Percentiles rank a stretch among this genome's conserved stretches.
phyloP scores from a whole-genome alignment of 2,888 invertebrate species.

The Xestobium rufovillosum region DNA sequence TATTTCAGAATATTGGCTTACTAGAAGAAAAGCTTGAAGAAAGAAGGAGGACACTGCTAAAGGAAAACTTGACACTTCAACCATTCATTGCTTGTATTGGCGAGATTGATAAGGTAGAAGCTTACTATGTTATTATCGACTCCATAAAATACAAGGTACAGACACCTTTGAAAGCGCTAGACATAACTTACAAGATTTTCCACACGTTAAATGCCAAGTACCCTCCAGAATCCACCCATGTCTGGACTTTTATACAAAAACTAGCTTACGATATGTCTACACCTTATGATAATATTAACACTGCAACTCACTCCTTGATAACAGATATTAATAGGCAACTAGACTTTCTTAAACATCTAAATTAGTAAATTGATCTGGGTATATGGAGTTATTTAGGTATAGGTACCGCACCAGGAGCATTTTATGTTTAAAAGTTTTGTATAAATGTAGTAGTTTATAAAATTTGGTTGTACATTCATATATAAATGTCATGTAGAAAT shows the following conservation, averaged over 20 bases:
- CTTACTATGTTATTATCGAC: background rate
- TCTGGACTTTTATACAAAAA: background rate
- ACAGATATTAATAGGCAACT: too few relatives aligned
- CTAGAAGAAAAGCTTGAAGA: constrained; percentile 3
- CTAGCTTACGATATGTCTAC: background rate
- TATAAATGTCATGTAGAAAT: too few relatives aligned
- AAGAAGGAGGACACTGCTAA: background rate
- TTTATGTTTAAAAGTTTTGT: too few relatives aligned
- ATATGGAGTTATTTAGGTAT: too few relatives aligned
- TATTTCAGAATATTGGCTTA: constrained; percentile 1
- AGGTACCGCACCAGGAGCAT: too few relatives aligned
- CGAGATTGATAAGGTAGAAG: background rate
- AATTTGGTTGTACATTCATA: too few relatives aligned
- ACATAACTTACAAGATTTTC: background rate
- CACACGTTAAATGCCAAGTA: constrained; percentile 2
- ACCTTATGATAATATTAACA: background rate
- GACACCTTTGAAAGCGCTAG: constrained; percentile 1
- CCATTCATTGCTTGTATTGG: background rate
- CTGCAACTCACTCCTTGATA: too few relatives aligned
- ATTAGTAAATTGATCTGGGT: too few relatives aligned
- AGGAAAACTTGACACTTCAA: background rate
- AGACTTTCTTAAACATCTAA: too few relatives aligned
- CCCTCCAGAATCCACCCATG: background rate
- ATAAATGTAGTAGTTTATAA: too few relatives aligned
- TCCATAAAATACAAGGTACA: background rate